Percentiles rank a stretch among this genome's conserved stretches.
Evolutionary conservation across 1,140 invertebrate species (phyloP).

Genomic region (Cryptotermes secundus): DNA sequence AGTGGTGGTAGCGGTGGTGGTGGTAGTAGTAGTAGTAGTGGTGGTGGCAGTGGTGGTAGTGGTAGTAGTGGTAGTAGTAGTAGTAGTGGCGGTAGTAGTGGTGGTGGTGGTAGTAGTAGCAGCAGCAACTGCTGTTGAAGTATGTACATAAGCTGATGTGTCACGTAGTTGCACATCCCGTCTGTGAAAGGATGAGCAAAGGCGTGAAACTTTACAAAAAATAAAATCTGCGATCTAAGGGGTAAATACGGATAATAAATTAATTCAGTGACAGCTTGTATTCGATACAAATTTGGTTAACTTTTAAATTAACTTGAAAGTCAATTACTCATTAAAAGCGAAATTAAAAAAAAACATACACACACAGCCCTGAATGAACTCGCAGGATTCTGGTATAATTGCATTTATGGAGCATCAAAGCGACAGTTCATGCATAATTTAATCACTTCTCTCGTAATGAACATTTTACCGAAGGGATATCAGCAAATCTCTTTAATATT

Average conservation of each 20-base stretch:
- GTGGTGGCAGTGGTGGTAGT: too few relatives aligned
- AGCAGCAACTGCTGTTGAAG: too few relatives aligned
- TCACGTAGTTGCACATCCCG: too few relatives aligned
- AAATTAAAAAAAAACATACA: background rate
- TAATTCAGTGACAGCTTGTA: background rate
- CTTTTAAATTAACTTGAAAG: background rate
- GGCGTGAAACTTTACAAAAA: background rate
- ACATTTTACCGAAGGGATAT: background rate
- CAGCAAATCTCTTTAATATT: background rate
- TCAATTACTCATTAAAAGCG: background rate
- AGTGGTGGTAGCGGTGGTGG: too few relatives aligned
- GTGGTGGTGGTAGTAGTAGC: too few relatives aligned
- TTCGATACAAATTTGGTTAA: conserved; percentile 10
- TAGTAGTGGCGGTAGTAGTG: too few relatives aligned
- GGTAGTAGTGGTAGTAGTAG: too few relatives aligned
- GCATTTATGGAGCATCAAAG: background rate
- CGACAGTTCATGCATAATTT: background rate
- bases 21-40: too few relatives aligned
- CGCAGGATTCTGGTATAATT: background rate
- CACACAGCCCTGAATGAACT: background rate
- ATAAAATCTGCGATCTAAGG: background rate
- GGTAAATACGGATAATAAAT: background rate
- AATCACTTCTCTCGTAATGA: background rate
- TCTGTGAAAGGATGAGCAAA: background rate
- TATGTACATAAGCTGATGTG: too few relatives aligned